Conservation (phyloP, 1,140 invertebrate species). For the Oppia nitens region DNA sequence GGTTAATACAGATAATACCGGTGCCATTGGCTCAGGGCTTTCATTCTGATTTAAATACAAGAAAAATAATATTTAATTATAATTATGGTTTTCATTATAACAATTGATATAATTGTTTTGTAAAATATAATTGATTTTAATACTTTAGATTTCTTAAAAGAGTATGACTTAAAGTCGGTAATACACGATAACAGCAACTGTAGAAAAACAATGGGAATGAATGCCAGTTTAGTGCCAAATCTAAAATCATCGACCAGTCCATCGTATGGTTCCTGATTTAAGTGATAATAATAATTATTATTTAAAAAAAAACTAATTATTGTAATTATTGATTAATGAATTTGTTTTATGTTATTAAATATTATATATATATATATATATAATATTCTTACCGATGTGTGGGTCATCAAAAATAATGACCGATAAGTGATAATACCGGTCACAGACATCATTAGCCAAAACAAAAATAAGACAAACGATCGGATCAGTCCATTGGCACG, state of each 20-base stretch:
- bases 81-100: neutral
- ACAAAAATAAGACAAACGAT: constrained; percentile 68
- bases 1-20: constrained; percentile 67
- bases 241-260: neutral
- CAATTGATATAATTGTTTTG: too few relatives aligned
- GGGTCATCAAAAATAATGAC: neutral
- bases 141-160: neutral
- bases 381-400: neutral
- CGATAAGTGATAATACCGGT: constrained; percentile 24
- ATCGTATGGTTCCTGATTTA: neutral
- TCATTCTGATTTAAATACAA: neutral
- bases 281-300: neutral
- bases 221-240: constrained; percentile 24
- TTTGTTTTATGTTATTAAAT: too few relatives aligned
- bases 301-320: too few relatives aligned
- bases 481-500: constrained; percentile 58
- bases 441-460: constrained; percentile 59
- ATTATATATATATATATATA: neutral
- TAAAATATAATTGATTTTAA: neutral
- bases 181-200: constrained; percentile 66
- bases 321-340: too few relatives aligned
- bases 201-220: constrained; percentile 49
- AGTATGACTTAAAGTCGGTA: constrained; percentile 36
- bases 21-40: constrained; percentile 55
- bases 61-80: neutral